These are phyloP conservation scores for Trachelus stipa DNA, from an alignment of 2,888 invertebrate genomes.

Conservation along the genomic window DNA sequence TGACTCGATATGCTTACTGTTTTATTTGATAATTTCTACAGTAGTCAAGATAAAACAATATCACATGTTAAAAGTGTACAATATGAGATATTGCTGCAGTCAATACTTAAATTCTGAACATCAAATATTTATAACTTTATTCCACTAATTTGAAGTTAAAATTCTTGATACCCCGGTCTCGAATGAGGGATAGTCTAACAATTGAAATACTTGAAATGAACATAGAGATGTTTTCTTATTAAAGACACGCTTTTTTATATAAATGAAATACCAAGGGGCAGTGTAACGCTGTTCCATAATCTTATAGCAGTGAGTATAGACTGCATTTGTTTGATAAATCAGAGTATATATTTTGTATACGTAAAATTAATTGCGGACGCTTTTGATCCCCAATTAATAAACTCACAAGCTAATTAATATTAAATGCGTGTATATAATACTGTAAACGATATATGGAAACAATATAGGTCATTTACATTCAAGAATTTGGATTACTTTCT, in stretches of 20 bases:
- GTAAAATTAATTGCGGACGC: neutral
- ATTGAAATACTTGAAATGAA: neutral
- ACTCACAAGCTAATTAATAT: neutral
- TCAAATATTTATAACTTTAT: neutral
- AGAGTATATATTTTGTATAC: slow-evolving; percentile 22
- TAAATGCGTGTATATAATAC: neutral
- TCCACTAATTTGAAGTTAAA: neutral
- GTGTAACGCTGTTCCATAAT: slow-evolving; percentile 1
- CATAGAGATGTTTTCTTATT: neutral
- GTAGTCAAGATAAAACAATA: neutral
- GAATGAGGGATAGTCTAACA: neutral
- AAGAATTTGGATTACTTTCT: neutral
- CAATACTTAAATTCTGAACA: neutral
- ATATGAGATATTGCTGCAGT: neutral
- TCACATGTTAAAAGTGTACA: neutral
- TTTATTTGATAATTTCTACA: neutral
- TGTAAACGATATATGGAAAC: neutral
- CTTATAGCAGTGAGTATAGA: neutral
- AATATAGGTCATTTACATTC: neutral
- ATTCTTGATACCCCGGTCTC: neutral
- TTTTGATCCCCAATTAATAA: neutral
- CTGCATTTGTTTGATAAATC: slow-evolving; percentile 15
- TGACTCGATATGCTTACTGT: neutral
- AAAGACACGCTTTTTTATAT: neutral
- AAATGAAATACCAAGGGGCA: neutral